These are phyloP conservation scores for Cichladusa arquata DNA, from an alignment of 2,113 vertebrate species.

Conservation along the genomic window DNA sequence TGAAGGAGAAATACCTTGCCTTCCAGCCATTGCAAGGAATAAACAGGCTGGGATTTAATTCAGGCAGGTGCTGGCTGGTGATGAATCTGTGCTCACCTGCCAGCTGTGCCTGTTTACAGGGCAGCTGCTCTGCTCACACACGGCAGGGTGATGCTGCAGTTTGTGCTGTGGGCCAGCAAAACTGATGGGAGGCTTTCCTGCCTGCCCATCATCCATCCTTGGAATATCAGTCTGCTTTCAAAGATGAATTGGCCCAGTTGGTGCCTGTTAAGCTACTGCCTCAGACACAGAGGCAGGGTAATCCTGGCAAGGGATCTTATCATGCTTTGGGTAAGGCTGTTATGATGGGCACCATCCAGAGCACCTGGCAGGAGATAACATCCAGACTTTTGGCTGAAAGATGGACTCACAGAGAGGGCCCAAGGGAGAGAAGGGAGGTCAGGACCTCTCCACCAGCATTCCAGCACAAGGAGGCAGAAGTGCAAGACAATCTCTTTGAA, in stretches of 20 bases:
- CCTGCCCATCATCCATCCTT: rapidly evolving
- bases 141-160: neutral
- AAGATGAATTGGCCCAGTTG: neutral
- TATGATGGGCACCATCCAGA: neutral
- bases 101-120: neutral
- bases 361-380: neutral
- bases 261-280: neutral
- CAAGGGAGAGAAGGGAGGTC: neutral
- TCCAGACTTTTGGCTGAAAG: neutral
- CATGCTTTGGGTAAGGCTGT: rapidly evolving
- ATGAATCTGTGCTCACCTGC: neutral
- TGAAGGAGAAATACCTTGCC: neutral
- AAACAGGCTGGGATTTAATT: neutral
- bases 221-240: neutral
- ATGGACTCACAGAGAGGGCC: neutral
- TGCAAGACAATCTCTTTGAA: neutral
- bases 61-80: neutral
- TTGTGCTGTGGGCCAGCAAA: neutral
- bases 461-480: neutral
- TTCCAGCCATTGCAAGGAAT: neutral
- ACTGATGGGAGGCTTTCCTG: neutral
- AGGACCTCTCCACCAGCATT: neutral
- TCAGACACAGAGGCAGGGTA: neutral
- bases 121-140: neutral
- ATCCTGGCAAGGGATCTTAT: neutral